Evolutionary conservation across 1,140 invertebrate genomes (phyloP), one percentile per base, ranked within the genome.

Genomic region (Psilanteris sp.): DNA sequence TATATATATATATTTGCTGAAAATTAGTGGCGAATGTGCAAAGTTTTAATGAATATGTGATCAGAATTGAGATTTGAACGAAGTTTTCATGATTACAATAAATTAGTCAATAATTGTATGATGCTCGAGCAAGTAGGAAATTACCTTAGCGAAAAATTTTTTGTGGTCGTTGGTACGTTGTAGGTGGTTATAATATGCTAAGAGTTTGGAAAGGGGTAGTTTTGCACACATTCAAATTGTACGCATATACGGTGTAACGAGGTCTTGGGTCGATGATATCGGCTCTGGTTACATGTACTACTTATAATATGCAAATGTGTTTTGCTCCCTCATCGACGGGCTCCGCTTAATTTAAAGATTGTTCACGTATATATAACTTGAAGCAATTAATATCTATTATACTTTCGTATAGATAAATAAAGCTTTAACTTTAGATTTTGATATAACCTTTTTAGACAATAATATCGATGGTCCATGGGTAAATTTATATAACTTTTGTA

Each of bases 251-350:
- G 67, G 79, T 78, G 81, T 85, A 87, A 87, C 85, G 82, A 86
- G 83, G 81, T 82, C 78, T 79, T 67, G 61, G 36, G 26, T 75
- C 55, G 86, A 88, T 87, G 73, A 85, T 87, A 88, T 87, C 85
- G 78, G 79, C 37, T 68, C 48, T 61, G 75, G 79, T 83, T 83
- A 80, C 85, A 73, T 86, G 85, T 83, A 85, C 81, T 86, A 87
- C 87, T 88, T 88, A 88, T 84, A 87, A 87, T 88, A 88, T 88
- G 86, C 84, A 88, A 88, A 88, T 88, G 81, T 78, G 71, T 68
- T 57, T 50, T 48, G 41, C 73, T 36, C 66, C 52, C 62, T 74
- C 52, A 59, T 61, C 41, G 36, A 74, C 77, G 67, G 74, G 22
- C 76, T 66, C 59, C 57, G 67, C 78, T 82, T 83, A 81, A 84